Percentiles rank a stretch among this genome's conserved stretches.
These are phyloP conservation scores for Lasioglossum leucozonium DNA, from an alignment of 2,888 invertebrate genomes.

Conservation along the genomic window DNA sequence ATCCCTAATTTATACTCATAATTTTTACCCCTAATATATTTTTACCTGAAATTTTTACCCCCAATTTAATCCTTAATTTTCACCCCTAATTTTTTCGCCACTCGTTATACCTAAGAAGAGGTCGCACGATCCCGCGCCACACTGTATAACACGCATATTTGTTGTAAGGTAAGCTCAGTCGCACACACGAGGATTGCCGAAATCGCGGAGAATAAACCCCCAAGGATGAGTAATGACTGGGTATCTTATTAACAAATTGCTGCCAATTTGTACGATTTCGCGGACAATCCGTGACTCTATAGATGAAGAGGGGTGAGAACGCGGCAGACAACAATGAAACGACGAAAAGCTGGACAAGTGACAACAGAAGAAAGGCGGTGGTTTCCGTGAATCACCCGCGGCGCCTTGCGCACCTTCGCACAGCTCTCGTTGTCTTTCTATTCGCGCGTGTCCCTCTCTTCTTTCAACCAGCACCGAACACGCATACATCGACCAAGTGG, in stretches of 20 bases:
- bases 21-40: no score
- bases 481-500: neutral
- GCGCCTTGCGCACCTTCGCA: neutral
- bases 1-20: no score
- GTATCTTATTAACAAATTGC: neutral
- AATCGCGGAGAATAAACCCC: neutral
- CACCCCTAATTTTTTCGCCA: no score
- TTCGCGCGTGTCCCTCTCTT: constrained; percentile 22
- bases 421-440: constrained; percentile 14
- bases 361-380: constrained; percentile 15
- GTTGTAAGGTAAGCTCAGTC: no score
- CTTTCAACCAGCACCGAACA: constrained; percentile 30
- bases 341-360: neutral
- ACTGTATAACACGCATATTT: no score
- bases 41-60: no score
- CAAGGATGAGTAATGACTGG: neutral
- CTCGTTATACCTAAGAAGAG: no score
- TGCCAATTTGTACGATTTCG: neutral
- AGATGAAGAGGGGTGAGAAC: neutral
- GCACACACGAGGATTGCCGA: neutral
- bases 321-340: neutral
- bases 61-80: no score
- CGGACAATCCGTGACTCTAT: neutral
- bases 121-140: no score
- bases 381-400: constrained; percentile 26